Percentiles rank a stretch among this genome's conserved stretches.
Evolutionary conservation across 2,113 vertebrate species (phyloP).

Genomic region (Orthochromis malagaraziensis): DNA sequence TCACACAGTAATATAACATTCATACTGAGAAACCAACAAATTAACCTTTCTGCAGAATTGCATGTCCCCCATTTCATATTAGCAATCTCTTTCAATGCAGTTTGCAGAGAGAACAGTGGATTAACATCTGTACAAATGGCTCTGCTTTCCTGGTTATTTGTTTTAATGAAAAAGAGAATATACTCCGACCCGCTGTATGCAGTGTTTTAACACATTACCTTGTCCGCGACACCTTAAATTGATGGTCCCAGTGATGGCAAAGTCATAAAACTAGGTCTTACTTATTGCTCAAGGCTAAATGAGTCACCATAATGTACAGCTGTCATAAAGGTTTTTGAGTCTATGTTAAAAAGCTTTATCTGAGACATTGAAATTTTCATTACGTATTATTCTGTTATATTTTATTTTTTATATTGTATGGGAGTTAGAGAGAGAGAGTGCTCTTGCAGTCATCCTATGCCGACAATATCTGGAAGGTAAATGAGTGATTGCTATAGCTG

Average conservation of each 20-base stretch:
- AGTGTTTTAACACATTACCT: neutral
- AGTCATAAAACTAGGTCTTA: conserved; percentile 20
- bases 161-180: conserved; percentile 2
- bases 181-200: neutral
- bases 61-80: neutral
- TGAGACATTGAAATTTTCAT: neutral
- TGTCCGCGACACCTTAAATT: neutral
- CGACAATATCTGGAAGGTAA: neutral
- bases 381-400: neutral
- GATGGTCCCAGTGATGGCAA: neutral
- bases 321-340: neutral
- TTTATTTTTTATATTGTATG: neutral
- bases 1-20: neutral
- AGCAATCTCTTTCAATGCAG: neutral
- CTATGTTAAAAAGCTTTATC: neutral
- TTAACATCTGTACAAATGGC: neutral
- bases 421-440: neutral
- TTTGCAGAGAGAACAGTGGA: neutral
- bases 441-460: neutral
- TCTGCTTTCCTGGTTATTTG: conserved; percentile 2
- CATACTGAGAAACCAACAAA: neutral
- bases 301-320: neutral
- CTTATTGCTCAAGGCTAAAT: neutral
- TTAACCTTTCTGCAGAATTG: neutral
- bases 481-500: neutral